Percentiles rank a stretch among this genome's conserved stretches.
Evolutionary conservation across 2,888 invertebrate species (phyloP).

Genomic region (Adelognathus sp.): DNA sequence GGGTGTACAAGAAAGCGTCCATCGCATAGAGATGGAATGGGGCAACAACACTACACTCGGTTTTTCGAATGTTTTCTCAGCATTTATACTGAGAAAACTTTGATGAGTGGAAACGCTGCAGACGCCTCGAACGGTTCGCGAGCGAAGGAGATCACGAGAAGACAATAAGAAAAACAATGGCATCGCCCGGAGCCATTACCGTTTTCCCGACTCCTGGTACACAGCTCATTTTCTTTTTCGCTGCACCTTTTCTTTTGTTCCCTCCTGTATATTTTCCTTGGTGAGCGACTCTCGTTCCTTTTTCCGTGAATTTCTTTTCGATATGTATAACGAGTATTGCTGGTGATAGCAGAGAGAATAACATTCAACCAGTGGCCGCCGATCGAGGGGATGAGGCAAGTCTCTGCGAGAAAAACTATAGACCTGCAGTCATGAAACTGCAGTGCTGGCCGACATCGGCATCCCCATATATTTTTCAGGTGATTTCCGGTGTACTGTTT

Average conservation of each 20-base stretch:
- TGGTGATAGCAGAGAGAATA: slow-evolving; percentile 52
- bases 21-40: too few species aligned
- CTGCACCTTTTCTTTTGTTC: background rate
- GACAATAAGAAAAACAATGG: background rate
- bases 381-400: slow-evolving; percentile 15
- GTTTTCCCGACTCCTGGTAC: slow-evolving; percentile 15
- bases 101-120: background rate
- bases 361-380: slow-evolving; percentile 70
- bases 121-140: background rate
- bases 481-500: too few species aligned
- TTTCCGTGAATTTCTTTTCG: slow-evolving; percentile 18
- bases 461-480: too few species aligned
- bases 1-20: too few species aligned
- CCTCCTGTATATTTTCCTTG: background rate
- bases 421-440: too few species aligned
- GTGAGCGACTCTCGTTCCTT: background rate
- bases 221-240: slow-evolving; percentile 7
- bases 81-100: background rate
- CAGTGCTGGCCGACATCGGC: too few species aligned
- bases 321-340: slow-evolving; percentile 29
- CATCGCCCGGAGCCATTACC: slow-evolving; percentile 27
- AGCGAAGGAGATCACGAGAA: background rate
- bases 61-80: too few species aligned
- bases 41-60: too few species aligned
- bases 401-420: slow-evolving; percentile 9